Evolutionary conservation across 1,140 invertebrate genomes (phyloP).

Genomic region (Venturia canescens): DNA sequence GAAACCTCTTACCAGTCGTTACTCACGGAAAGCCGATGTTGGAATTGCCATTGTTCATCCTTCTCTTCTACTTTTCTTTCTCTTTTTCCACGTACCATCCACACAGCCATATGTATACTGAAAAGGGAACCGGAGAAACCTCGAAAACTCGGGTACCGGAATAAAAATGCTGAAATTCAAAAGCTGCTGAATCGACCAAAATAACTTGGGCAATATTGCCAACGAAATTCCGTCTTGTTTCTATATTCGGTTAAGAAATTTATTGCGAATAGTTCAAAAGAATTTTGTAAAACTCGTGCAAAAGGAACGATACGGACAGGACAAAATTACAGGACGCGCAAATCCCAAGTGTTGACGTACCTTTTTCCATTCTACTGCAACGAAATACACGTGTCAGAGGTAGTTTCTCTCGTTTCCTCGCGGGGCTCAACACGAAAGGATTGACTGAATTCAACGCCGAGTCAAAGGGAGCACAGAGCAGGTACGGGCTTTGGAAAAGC

Average conservation of each 20-base stretch:
- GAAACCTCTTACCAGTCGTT: constrained; percentile 17
- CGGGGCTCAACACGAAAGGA: background rate
- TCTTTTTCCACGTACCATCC: background rate
- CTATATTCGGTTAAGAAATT: too few relatives aligned
- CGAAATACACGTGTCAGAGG: background rate
- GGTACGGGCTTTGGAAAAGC: background rate
- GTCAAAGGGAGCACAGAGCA: background rate
- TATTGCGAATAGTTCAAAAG: background rate
- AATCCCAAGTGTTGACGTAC: background rate
- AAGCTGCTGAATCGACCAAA: too few relatives aligned
- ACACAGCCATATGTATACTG: too few relatives aligned
- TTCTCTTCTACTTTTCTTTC: background rate
- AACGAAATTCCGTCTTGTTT: too few relatives aligned
- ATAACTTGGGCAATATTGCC: too few relatives aligned
- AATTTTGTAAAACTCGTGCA: background rate
- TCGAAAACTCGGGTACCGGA: too few relatives aligned
- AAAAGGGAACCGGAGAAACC: too few relatives aligned
- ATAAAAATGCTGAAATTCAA: too few relatives aligned
- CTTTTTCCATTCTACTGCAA: background rate
- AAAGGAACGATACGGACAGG: background rate
- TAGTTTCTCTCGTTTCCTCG: background rate
- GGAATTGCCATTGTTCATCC: constrained; percentile 17
- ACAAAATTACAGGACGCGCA: background rate
- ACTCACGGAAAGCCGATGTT: constrained; percentile 13
- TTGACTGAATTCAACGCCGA: background rate